Percentiles rank a stretch among this genome's conserved stretches.
Evolutionary conservation across 2,888 invertebrate species (phyloP).

Genomic region (Strigamia transsilvanica): DNA sequence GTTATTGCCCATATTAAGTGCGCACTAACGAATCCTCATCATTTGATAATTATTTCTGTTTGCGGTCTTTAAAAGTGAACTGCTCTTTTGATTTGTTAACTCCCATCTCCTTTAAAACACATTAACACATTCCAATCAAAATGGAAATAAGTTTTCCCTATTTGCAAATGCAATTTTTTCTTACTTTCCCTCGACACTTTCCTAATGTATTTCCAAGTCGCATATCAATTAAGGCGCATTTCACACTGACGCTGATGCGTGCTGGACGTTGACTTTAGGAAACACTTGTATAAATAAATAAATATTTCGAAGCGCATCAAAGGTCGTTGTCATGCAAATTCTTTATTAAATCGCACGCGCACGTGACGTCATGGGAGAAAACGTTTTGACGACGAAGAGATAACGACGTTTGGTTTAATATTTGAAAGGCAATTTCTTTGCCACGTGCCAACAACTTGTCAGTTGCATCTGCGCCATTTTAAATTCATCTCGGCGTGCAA

Average conservation of each 20-base stretch:
- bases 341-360: not conserved
- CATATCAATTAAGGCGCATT: constrained; percentile 22
- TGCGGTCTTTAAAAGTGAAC: constrained; percentile 32
- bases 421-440: constrained; percentile 49
- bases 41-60: constrained; percentile 46
- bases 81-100: not conserved
- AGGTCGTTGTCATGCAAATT: constrained; percentile 14
- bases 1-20: constrained; percentile 39
- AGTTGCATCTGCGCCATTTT: constrained; percentile 41
- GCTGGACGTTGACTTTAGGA: not conserved
- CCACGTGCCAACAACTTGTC: constrained; percentile 49
- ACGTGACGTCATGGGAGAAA: constrained; percentile 36
- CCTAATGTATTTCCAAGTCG: constrained; percentile 17
- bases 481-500: constrained; percentile 49
- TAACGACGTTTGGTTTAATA: constrained; percentile 48
- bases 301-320: not conserved
- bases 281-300: not conserved
- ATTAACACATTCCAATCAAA: constrained; percentile 49
- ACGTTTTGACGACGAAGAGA: constrained; percentile 13
- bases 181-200: constrained; percentile 1
- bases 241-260: constrained; percentile 5
- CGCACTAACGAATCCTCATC: constrained; percentile 36
- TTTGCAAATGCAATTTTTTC: constrained; percentile 11
- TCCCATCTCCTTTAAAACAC: constrained; percentile 21
- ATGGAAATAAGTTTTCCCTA: constrained; percentile 42